Conservation (phyloP, 2,113 vertebrate species). For the Ovibos moschatus region DNA sequence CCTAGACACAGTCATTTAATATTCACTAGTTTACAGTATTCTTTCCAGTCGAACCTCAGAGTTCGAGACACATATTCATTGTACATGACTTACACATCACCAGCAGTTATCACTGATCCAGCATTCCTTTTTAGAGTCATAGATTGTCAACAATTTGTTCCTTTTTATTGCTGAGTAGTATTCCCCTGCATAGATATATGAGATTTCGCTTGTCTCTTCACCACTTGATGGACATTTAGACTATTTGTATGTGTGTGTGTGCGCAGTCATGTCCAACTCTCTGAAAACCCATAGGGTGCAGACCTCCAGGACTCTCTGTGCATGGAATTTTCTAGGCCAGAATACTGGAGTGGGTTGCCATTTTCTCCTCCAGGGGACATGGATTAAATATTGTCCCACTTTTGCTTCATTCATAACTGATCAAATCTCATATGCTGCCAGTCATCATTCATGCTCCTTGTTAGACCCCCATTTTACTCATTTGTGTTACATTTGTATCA, state of each 20-base stretch:
- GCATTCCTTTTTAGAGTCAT: background rate
- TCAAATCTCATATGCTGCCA: background rate
- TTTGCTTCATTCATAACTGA: background rate
- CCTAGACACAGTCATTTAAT: background rate
- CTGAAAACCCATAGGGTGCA: background rate
- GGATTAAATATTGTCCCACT: background rate
- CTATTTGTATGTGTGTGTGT: background rate
- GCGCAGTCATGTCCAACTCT: fast-evolving
- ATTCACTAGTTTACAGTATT: background rate
- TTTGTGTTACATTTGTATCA: background rate
- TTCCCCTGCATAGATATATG: background rate
- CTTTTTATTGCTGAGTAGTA: background rate
- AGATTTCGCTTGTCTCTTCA: background rate
- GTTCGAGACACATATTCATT: background rate
- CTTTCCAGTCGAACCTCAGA: background rate
- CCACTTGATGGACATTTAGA: background rate
- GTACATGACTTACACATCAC: fast-evolving
- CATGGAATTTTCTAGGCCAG: background rate
- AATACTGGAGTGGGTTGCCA: background rate
- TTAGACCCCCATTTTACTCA: background rate
- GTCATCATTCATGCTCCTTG: background rate
- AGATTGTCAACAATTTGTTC: background rate
- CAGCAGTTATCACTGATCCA: background rate
- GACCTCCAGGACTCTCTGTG: background rate
- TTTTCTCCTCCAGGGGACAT: background rate